Evolutionary conservation across 2,797 vertebrate species (phyloP).

Genomic region (Carapus acus): DNA sequence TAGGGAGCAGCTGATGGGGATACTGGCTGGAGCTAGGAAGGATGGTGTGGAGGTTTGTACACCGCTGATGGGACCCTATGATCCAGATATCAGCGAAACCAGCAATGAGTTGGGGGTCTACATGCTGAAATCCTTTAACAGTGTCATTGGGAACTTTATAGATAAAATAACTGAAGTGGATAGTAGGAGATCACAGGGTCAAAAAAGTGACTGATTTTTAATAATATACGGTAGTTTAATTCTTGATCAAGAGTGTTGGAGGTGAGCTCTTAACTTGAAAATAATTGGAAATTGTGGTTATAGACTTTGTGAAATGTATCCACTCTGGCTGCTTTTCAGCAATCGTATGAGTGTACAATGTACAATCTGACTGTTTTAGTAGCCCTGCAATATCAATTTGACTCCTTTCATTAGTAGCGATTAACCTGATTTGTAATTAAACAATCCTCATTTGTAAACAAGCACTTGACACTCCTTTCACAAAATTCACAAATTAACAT

Average conservation of each 20-base stretch:
- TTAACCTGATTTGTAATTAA: conserved; percentile 13
- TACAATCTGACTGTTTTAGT: too few species aligned
- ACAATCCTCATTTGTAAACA: neutral
- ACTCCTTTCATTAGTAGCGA: conserved; percentile 11
- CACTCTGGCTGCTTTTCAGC: too few species aligned
- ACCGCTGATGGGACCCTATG: conserved; percentile 82
- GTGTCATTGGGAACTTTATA: conserved; percentile 79
- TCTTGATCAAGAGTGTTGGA: too few species aligned
- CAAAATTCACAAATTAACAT: conserved; percentile 57
- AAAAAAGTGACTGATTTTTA: conserved; percentile 23
- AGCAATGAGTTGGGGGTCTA: conserved; percentile 83
- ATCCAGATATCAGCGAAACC: conserved; percentile 88
- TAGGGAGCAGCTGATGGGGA: conserved; percentile 69
- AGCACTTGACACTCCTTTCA: conserved; percentile 16
- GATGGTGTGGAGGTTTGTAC: conserved; percentile 78
- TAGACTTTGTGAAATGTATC: neutral
- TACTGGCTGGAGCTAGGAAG: conserved; percentile 77
- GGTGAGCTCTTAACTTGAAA: too few species aligned
- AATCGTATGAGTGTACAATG: too few species aligned
- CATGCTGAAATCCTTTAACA: conserved; percentile 83
- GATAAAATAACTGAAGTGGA: conserved; percentile 52
- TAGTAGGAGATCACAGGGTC: conserved; percentile 53
- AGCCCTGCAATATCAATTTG: too few species aligned
- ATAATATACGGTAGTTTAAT: too few species aligned
- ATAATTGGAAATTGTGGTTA: neutral